Conservation (phyloP, 2,797 vertebrate genomes). For the Erpetoichthys calabaricus region DNA sequence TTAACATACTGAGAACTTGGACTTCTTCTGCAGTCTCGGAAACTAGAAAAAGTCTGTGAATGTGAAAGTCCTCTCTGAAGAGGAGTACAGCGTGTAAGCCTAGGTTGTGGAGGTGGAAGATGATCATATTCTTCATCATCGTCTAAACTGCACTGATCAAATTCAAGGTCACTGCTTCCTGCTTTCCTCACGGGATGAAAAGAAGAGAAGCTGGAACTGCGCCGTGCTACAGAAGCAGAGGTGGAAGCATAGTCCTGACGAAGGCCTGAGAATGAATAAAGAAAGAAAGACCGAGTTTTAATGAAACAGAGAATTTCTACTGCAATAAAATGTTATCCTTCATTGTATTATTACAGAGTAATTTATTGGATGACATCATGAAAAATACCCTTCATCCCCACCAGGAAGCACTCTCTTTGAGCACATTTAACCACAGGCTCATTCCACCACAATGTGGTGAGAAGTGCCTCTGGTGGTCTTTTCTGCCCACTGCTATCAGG, state of each 20-base stretch:
- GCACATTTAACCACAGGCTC: no score
- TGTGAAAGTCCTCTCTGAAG: conserved; percentile 82
- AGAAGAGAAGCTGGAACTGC: conserved; percentile 76
- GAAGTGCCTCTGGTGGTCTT: no score
- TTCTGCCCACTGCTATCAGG: no score
- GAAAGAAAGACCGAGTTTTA: conserved; percentile 6
- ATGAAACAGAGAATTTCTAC: no score
- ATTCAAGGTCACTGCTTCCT: conserved; percentile 58
- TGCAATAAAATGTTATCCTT: no score
- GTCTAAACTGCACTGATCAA: conserved; percentile 64
- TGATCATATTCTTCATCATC: conserved; percentile 81
- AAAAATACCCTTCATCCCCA: no score
- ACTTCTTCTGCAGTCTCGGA: conserved; percentile 78
- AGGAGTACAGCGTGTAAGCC: conserved; percentile 74
- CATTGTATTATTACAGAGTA: neutral
- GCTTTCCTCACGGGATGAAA: conserved; percentile 62
- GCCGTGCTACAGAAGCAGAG: conserved; percentile 68
- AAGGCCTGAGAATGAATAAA: conserved; percentile 55
- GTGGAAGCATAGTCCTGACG: conserved; percentile 92
- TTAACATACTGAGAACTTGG: conserved; percentile 68
- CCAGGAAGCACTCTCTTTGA: no score
- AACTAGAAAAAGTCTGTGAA: conserved; percentile 90
- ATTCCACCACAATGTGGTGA: no score
- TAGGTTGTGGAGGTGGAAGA: conserved; percentile 81
- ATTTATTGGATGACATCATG: no score